Conservation (phyloP, 2,797 vertebrate genomes). For the Cirrhinus molitorella region DNA sequence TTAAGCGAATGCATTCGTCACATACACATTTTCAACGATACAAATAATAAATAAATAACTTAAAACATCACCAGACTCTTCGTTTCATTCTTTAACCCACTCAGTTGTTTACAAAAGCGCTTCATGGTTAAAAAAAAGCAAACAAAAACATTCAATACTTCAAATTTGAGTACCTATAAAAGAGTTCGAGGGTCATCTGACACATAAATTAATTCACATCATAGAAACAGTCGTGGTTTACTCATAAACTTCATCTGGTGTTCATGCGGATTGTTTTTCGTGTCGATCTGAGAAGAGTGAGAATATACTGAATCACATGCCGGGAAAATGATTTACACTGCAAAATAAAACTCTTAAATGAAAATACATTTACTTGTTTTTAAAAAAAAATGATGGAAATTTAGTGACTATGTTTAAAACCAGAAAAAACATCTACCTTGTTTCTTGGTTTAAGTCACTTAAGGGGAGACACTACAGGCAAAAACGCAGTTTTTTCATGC, state of each 20-base stretch:
- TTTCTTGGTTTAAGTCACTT: no score
- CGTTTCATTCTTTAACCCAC: constrained; percentile 52
- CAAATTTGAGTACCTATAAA: constrained; percentile 59
- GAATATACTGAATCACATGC: constrained; percentile 7
- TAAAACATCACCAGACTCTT: constrained; percentile 57
- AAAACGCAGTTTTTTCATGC: no score
- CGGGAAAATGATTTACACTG: background rate
- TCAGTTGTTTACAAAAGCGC: constrained; percentile 64
- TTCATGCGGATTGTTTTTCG: constrained; percentile 28
- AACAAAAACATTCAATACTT: constrained; percentile 58
- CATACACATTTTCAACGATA: constrained; percentile 62
- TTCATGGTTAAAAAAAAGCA: constrained; percentile 6
- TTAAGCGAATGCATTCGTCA: constrained; percentile 61
- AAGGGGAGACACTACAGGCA: no score
- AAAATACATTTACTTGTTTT: background rate
- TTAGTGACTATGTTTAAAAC: no score
- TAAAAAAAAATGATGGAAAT: no score
- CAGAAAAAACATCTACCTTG: no score
- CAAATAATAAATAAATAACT: constrained; percentile 63
- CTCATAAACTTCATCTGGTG: constrained; percentile 15
- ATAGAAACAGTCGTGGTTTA: constrained; percentile 15
- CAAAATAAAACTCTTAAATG: background rate
- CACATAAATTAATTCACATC: constrained; percentile 44
- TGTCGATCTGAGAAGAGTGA: background rate
- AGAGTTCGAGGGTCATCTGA: constrained; percentile 51